Evolutionary conservation across 2,888 invertebrate genomes (phyloP).

Genomic region (Drosophila greeni): DNA sequence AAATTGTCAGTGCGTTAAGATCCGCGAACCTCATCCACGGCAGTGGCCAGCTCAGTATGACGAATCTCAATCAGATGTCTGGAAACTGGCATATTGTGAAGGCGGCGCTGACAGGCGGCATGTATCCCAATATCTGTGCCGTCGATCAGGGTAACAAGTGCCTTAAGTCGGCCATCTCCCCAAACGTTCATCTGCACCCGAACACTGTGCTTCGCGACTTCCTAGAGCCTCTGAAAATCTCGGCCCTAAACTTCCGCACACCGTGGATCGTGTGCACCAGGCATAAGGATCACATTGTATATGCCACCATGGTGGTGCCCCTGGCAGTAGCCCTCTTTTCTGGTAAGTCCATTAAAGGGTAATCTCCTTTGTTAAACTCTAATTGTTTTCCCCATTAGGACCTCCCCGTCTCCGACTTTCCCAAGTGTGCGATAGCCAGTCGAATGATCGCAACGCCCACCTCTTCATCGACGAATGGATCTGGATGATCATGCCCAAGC

Average conservation of each 20-base stretch:
- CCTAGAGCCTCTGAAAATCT: slow-evolving; percentile 34
- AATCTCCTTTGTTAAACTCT: neutral
- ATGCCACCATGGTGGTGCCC: slow-evolving; percentile 50
- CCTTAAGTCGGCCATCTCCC: slow-evolving; percentile 43
- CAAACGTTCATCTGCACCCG: slow-evolving; percentile 40
- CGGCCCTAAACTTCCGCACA: slow-evolving; percentile 24
- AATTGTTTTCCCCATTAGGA: slow-evolving; percentile 27
- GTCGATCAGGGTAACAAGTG: slow-evolving; percentile 31
- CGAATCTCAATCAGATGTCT: slow-evolving; percentile 41
- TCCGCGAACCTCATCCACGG: slow-evolving; percentile 44
- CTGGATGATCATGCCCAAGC: slow-evolving; percentile 51
- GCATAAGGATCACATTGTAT: slow-evolving; percentile 79
- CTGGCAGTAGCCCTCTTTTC: slow-evolving; percentile 55
- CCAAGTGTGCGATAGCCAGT: slow-evolving; percentile 19
- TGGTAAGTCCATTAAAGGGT: slow-evolving; percentile 30
- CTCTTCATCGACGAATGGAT: slow-evolving; percentile 64
- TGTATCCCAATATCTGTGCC: slow-evolving; percentile 84
- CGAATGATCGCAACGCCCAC: slow-evolving; percentile 12
- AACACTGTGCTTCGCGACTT: slow-evolving; percentile 48
- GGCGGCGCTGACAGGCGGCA: slow-evolving; percentile 90
- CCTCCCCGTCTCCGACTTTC: slow-evolving; percentile 27
- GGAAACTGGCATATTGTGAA: slow-evolving; percentile 81
- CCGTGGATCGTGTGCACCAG: slow-evolving; percentile 55
- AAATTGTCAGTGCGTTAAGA: slow-evolving; percentile 43
- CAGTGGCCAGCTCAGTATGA: slow-evolving; percentile 43